Conservation (phyloP, 2,888 invertebrate genomes). For the Tanypteryx hageni region DNA sequence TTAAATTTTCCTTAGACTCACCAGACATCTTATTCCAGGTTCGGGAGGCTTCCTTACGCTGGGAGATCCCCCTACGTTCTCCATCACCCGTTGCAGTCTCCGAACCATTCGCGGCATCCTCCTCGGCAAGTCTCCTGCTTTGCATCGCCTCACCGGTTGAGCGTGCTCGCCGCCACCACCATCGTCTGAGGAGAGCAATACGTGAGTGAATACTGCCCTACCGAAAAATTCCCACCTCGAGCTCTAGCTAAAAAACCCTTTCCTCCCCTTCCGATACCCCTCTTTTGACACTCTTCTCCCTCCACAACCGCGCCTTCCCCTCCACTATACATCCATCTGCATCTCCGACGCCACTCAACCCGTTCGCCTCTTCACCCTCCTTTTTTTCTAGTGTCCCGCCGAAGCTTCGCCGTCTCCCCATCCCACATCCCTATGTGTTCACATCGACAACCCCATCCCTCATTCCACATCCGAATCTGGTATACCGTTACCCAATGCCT, state of each 20-base stretch:
- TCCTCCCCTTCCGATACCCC: conserved; percentile 12
- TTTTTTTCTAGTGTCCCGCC: conserved; percentile 29
- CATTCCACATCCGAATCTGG: conserved; percentile 31
- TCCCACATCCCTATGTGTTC: neutral
- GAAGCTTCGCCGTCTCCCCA: conserved; percentile 37
- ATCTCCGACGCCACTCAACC: conserved; percentile 56
- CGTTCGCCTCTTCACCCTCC: conserved; percentile 38
- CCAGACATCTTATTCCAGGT: neutral
- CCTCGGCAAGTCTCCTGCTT: conserved; percentile 20
- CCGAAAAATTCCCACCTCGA: conserved; percentile 57
- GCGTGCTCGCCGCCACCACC: neutral
- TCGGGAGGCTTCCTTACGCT: neutral
- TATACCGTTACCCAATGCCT: conserved; percentile 62
- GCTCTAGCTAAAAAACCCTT: conserved; percentile 25
- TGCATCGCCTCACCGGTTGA: conserved; percentile 31
- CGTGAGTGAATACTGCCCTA: conserved; percentile 54
- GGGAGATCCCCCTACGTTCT: neutral
- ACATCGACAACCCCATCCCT: neutral
- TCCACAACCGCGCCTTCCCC: neutral
- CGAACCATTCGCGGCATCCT: neutral
- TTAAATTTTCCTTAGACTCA: no score
- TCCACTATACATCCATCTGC: conserved; percentile 59
- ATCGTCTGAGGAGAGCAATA: neutral
- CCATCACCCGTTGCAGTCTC: conserved; percentile 38
- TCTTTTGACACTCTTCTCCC: neutral